Percentiles rank a stretch among this genome's conserved stretches.
phyloP scores from a whole-genome alignment of 1,140 invertebrate species.

The Drosophila sproati region DNA sequence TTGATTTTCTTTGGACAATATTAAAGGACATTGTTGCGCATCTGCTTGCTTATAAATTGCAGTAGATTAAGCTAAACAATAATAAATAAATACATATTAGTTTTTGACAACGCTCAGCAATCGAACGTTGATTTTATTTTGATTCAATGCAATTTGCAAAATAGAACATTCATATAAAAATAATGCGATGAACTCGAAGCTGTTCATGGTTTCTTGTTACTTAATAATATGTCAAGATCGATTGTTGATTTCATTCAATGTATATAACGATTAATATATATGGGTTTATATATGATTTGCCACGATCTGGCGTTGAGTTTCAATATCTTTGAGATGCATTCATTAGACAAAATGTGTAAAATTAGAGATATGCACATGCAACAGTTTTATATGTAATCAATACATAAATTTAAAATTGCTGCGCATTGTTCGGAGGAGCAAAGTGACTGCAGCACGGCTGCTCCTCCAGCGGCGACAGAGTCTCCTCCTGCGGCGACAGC shows the following conservation, averaged over 20 bases:
- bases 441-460: slow-evolving; percentile 29
- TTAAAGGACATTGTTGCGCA: too few relatives aligned
- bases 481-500: background rate
- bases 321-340: background rate
- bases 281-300: background rate
- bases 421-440: background rate
- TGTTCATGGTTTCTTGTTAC: too few relatives aligned
- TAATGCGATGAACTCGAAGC: background rate
- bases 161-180: slow-evolving; percentile 16
- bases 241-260: too few relatives aligned
- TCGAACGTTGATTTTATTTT: background rate
- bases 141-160: background rate
- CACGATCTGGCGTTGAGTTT: slow-evolving; percentile 16
- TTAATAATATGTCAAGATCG: too few relatives aligned
- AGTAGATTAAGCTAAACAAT: background rate
- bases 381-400: slow-evolving; percentile 6
- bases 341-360: slow-evolving; percentile 10
- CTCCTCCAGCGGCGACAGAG: slow-evolving; percentile 1
- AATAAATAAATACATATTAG: background rate
- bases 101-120: background rate
- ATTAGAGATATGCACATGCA: background rate
- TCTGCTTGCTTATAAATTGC: background rate
- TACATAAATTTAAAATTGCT: slow-evolving; percentile 16
- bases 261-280: background rate
- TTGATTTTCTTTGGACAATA: background rate